Base-by-base conservation (phyloP, 2,888 invertebrate genomes). In the Scrobipalpa atriplicella region DNA sequence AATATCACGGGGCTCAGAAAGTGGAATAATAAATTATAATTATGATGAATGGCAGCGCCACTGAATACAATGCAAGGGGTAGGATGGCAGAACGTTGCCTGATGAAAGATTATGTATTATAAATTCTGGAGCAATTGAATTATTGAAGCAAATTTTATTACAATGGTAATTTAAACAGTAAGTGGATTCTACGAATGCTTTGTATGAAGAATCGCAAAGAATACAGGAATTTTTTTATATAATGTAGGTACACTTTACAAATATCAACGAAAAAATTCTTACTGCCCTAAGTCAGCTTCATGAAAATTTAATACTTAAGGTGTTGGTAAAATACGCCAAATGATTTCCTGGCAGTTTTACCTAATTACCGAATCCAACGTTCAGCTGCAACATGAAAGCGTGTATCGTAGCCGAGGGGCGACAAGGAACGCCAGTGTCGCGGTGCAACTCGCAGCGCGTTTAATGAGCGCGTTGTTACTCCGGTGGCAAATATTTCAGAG, bases 1-100 rank as follows among this genome's bases (percentile, higher is more conserved):
- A 84, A 82, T 81, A 77, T 76, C 75, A 73, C 67, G 70, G 70
- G 69, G 72, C 73, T 73, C 71, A 72, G 77, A 78, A 81, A 76
- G 81, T 76, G 78, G 76, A 78, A 80, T 82, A 83, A 86, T 82
- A 83, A 80, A 84, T 82, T 81, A 78, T 84, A 86, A 85, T 87
- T 81, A 81, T 84, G 85, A 86, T 82, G 78, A 85, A 86, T 82
- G 80, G 79, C 70, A 71, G 66, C 18, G 56, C 63, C 64, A 65
- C 65, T 72, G 71, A 71, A 72, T 73, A 72, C 74, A 69, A 66
- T 66, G 67, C 62, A 71, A 73, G 71, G 73, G 74, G 68, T 68
- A 58, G 19, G 19, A 43, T n/a, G 60, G 65, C 43, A 41, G 21
- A 58, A 65, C 11, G n/a, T 51, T 18, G 29, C 7, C n/a, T 58